phyloP scores from a whole-genome alignment of 2,113 vertebrate genomes.

The Myodes glareolus region DNA sequence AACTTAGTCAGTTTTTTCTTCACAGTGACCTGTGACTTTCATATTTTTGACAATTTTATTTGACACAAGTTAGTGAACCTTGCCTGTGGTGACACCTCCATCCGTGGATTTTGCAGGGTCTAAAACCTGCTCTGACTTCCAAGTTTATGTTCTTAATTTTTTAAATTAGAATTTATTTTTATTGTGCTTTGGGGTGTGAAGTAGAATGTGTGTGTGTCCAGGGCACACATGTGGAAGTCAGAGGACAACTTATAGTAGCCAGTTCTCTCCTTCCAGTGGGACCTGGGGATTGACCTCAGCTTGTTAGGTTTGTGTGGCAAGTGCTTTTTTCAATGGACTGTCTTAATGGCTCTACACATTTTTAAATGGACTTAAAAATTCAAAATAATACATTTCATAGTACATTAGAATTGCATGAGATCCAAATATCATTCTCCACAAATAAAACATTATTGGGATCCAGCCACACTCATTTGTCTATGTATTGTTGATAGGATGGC shows the following conservation, averaged over 20 bases:
- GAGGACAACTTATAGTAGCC: not conserved
- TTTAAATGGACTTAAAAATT: constrained; percentile 14
- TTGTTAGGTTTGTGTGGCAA: not conserved
- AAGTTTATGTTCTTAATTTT: not conserved
- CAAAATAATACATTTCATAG: not conserved
- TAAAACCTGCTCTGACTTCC: not conserved
- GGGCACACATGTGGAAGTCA: not conserved
- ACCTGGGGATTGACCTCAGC: not conserved
- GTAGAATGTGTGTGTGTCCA: not conserved
- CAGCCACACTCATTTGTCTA: not conserved
- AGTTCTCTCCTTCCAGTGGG: not conserved
- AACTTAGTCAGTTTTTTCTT: not conserved
- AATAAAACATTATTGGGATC: not conserved
- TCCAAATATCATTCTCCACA: constrained; percentile 4
- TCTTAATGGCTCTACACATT: not conserved
- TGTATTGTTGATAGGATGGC: no score
- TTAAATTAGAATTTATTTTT: not conserved
- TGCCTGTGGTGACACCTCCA: accelerated
- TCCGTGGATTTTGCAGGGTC: not conserved
- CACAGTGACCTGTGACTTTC: not conserved
- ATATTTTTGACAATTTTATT: not conserved
- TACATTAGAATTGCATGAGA: not conserved
- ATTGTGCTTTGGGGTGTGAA: no score
- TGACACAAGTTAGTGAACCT: not conserved
- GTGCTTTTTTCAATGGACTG: not conserved